Evolutionary conservation across 2,888 invertebrate genomes (phyloP), one percentile per base, ranked within the genome.

Genomic region (Alcis repandata): DNA sequence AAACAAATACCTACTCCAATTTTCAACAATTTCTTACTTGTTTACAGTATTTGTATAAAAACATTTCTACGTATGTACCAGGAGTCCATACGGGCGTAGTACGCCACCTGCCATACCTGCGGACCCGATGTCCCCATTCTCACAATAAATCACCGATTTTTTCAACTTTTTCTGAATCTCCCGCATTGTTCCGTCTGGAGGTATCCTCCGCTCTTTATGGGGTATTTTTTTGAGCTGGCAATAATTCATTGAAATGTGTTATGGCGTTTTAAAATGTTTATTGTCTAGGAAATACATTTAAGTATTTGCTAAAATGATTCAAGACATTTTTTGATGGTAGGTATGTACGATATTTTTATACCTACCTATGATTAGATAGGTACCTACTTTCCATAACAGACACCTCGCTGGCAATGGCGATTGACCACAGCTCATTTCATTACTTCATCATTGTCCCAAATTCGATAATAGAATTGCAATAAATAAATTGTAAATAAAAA

Each of bases 91-190:
- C 22, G 13, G 6, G 0, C 32, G 10, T 7, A n/a, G 38, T 54
- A 17, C 60, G 32, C 67, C 75, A 72, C 73, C 71, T 71, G 70
- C 67, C 38, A 53, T 70, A 72, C 71, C 69, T 72, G 70, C 62
- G 68, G 63, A 17, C 54, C 58, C 49, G 71, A 73, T 73, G 76
- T 74, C 71, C 52, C 71, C 69, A 66, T 72, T 76, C 76, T 53
- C 76, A 76, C 76, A 69, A 76, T 76, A 76, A 76, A 76, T 76
- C 76, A 73, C 51, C 46, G 20, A 54, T 63, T 71, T 69, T 69
- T 69, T 71, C 56, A 66, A 66, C 68, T 67, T 68, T 68, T 68
- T 71, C 68, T 62, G 59, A 58, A 66, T 64, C 63, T 67, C 69
- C 59, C 66, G 67, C 58, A 59, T 67, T 68, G 63, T 68, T 53